These are phyloP conservation scores for Phylloscopus whistleri DNA, from an alignment of 2,113 vertebrate species.

Conservation along the genomic window DNA sequence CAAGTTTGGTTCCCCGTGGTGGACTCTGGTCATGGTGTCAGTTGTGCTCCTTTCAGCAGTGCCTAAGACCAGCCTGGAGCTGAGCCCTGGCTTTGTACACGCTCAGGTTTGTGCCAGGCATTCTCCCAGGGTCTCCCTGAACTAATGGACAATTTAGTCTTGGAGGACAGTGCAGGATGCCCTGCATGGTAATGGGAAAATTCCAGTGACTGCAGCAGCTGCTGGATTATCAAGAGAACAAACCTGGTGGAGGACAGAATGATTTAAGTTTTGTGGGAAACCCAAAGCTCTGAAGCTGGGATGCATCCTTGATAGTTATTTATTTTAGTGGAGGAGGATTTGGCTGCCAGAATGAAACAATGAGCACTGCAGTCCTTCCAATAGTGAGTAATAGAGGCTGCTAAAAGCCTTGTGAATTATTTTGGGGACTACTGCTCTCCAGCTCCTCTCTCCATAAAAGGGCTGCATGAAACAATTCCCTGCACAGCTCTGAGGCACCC, in stretches of 20 bases:
- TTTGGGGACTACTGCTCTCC: background rate
- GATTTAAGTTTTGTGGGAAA: background rate
- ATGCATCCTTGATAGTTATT: background rate
- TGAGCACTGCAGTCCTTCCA: background rate
- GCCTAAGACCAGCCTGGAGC: background rate
- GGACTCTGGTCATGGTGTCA: background rate
- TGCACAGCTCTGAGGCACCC: background rate
- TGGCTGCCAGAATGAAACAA: slow-evolving; percentile 1
- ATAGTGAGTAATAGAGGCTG: background rate
- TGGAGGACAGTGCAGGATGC: background rate
- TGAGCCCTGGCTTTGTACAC: background rate
- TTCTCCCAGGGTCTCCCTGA: background rate
- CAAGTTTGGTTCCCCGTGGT: background rate
- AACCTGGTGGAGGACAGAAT: background rate
- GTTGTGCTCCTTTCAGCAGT: background rate
- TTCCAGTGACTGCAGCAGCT: background rate
- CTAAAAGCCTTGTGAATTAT: background rate
- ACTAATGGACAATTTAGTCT: background rate
- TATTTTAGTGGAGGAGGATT: background rate
- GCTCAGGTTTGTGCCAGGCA: background rate
- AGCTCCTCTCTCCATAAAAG: background rate
- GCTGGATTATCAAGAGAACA: background rate
- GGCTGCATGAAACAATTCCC: background rate
- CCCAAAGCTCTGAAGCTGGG: background rate
- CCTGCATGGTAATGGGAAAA: background rate